Evolutionary conservation across 2,113 vertebrate species (phyloP).

Genomic region (Chamaea fasciata): DNA sequence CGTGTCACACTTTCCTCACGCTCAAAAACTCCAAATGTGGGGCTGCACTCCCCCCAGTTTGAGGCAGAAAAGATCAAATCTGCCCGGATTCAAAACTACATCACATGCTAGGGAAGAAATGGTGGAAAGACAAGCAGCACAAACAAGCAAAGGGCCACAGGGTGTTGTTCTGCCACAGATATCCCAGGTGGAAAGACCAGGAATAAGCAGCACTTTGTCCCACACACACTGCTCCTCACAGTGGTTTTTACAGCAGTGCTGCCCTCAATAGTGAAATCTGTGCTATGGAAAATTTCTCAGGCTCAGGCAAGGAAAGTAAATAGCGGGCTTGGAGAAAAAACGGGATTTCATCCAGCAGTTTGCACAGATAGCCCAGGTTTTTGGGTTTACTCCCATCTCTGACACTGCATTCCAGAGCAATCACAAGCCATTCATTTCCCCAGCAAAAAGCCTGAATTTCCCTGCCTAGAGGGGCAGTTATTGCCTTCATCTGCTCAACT

Average conservation of each 20-base stretch:
- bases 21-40: background rate
- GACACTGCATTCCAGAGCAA: background rate
- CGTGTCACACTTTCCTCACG: rapidly evolving
- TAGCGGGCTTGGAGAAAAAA: background rate
- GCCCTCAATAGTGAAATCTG: conserved; percentile 38
- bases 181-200: background rate
- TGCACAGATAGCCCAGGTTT: background rate
- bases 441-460: background rate
- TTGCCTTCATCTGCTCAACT: background rate
- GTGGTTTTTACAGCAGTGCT: conserved; percentile 33
- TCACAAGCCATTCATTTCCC: background rate
- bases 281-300: background rate
- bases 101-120: background rate
- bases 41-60: background rate
- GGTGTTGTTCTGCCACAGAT: background rate
- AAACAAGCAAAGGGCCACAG: background rate
- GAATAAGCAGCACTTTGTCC: background rate
- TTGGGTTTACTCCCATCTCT: background rate
- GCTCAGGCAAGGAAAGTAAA: background rate
- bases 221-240: background rate
- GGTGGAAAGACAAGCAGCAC: background rate
- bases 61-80: background rate
- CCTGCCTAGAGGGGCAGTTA: background rate
- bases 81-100: background rate
- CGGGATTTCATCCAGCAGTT: background rate